Evolutionary conservation across 2,113 vertebrate genomes (phyloP).

Genomic region (Cairina moschata): DNA sequence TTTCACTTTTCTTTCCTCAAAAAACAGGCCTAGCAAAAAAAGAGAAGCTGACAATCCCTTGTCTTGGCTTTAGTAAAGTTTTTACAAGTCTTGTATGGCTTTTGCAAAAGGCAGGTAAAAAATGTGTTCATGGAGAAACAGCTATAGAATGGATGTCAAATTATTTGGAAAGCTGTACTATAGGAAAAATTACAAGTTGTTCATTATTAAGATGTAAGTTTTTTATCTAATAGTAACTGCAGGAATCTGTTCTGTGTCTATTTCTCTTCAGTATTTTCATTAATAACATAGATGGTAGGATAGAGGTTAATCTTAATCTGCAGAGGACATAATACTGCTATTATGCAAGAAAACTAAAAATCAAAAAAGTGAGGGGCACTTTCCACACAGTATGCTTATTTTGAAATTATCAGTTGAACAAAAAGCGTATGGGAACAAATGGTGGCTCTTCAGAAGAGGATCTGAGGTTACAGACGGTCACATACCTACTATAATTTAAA

Average conservation of each 20-base stretch:
- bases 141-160: background rate
- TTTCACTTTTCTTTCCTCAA: background rate
- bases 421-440: background rate
- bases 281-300: background rate
- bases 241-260: background rate
- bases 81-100: background rate
- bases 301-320: background rate
- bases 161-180: background rate
- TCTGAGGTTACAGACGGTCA: background rate
- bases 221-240: background rate
- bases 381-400: rapidly evolving
- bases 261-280: background rate
- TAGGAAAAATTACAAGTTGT: background rate
- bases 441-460: background rate
- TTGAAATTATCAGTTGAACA: background rate
- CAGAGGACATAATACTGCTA: background rate
- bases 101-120: background rate
- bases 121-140: background rate
- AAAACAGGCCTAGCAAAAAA: background rate
- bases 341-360: background rate
- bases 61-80: background rate
- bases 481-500: background rate
- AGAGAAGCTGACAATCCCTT: background rate
- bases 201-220: background rate
- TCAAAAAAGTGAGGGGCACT: background rate